Base-by-base conservation (phyloP, 2,797 vertebrate species). In the Garrulus glandarius region DNA sequence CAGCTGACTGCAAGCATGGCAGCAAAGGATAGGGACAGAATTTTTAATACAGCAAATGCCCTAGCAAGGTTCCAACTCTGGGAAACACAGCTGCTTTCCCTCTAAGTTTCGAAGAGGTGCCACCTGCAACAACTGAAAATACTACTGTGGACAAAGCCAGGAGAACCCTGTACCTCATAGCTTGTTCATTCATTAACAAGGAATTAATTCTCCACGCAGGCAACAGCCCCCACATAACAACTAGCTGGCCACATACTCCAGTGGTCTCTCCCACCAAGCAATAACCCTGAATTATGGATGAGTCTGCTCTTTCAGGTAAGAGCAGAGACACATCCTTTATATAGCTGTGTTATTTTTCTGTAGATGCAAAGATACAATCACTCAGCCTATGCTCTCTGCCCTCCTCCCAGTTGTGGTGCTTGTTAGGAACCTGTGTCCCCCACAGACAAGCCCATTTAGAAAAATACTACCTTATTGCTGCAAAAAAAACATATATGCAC, bases 21-120 rank as follows among this genome's bases (percentile, higher is more conserved):
- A 75, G 68, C 41, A 90, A 75, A 71, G 34, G 13, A 46, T 1
- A 88, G 50, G 15, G 75, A 52, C 24, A n/a, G 26, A 46, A 78
- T 71, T 84, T 60, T 61, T 39, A 75, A 60, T 19, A 34, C 19
- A 80, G 41, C 23, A 70, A 63, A 52, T 30, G 32, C 13, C 72
- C 26, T 12, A 53, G 32, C 34, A 94, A 37, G 7, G 24, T 64
- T 56, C 59, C 49, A 77, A 4, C 41, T 77, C 60, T n/a, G 34
- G 44, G 41, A 90, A 80, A 70, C 37, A 55, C 16, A 67, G 24
- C 52, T 92, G 61, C 83, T 71, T 81, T 92, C 57, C 49, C 30
- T 75, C 26, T 64, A 49, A 56, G 15, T 57, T 83, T 53, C 37
- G 23, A 74, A 86, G 65, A 71, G 47, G 24, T 27, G 23, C 26